Conservation (phyloP, 2,797 vertebrate species). For the Chromobotia macracanthus region DNA sequence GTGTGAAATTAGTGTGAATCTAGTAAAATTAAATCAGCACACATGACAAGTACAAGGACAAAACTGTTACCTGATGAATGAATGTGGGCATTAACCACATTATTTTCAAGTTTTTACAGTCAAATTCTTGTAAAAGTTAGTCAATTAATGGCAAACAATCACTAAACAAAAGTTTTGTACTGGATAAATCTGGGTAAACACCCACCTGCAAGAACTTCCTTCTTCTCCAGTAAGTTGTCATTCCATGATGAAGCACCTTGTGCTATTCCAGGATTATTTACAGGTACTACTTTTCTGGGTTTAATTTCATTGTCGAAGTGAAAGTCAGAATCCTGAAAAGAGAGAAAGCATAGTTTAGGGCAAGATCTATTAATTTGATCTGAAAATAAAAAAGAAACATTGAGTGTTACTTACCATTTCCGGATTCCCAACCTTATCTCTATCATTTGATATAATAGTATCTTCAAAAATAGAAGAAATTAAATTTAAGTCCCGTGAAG, state of each 20-base stretch:
- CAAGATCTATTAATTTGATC: background rate
- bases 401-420: background rate
- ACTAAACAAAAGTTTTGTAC: background rate
- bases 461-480: background rate
- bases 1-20: no score
- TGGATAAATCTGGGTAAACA: background rate
- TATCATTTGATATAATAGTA: background rate
- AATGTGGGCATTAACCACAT: no score
- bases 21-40: background rate
- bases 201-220: slow-evolving; percentile 61
- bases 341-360: background rate
- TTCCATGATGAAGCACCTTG: background rate
- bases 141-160: background rate
- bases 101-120: background rate
- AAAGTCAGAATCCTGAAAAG: slow-evolving; percentile 27
- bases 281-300: background rate
- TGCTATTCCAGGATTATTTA: background rate
- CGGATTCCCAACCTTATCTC: background rate
- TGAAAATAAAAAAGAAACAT: no score
- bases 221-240: slow-evolving; percentile 57
- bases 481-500: background rate
- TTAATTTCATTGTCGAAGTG: background rate
- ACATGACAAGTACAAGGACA: no score
- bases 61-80: no score
- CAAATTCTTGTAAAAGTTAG: background rate